Evolutionary conservation across 1,140 invertebrate genomes (phyloP), one percentile per base, ranked within the genome.

Genomic region (Cheumatopsyche charites): DNA sequence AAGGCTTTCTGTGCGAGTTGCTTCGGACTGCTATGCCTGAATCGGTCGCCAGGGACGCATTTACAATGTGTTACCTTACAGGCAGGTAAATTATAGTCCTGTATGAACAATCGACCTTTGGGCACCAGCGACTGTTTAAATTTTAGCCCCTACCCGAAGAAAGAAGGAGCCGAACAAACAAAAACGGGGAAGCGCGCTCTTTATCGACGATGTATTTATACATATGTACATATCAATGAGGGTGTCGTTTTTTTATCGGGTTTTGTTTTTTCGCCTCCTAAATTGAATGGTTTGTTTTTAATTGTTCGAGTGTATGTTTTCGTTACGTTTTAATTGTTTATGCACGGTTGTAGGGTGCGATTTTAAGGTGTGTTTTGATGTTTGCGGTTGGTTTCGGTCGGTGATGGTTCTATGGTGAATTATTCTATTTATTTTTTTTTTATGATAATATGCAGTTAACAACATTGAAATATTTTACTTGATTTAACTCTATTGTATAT

Each of bases 21-120:
- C 12, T 15, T 36, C 29, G 29, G 29, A 36, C 29, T 47, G 66
- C 43, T 67, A 52, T 42, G 12, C 11, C 12, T 4, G 66, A 68
- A 68, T 68, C 66, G 66, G 66, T 68, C 66, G 23, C 66, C 1
- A n/a, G 66, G 66, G 66, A 68, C 66, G 66, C 66, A 68, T 68
- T 68, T 68, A 68, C 66, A 68, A 55, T 55, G 49, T 68, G 66
- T 55, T 68, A 55, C 66, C 66, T 55, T 68, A 55, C 47, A 47
- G 45, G 23, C 11, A 47, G 66, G 55, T 68, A 68, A 68, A 68
- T 68, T 55, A 68, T 68, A 47, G 47, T 55, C n/a, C 47, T 41
- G 66, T 68, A 68, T 68, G 66, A 68, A 68, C 47, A 68, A 68
- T 68, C 66, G 66, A 68, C 66, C 66, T 6, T 13, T 19, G 9